phyloP scores from a whole-genome alignment of 2,113 vertebrate species.

The Cairina moschata region DNA sequence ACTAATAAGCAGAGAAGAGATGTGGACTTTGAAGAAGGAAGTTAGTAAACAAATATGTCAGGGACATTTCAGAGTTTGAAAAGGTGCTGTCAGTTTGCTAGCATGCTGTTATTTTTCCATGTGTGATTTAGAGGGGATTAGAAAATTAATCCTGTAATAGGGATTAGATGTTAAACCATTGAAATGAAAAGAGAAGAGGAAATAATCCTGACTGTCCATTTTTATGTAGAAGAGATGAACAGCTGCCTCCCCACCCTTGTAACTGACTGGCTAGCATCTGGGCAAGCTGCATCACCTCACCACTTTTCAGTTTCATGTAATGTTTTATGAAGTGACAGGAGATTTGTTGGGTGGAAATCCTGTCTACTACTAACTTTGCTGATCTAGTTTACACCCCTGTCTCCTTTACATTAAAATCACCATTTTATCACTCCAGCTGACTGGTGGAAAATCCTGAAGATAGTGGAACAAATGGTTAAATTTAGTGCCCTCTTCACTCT shows the following conservation, averaged over 20 bases:
- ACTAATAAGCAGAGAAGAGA: not conserved
- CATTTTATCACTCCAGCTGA: not conserved
- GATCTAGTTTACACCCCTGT: not conserved
- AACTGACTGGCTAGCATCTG: not conserved
- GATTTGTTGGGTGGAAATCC: not conserved
- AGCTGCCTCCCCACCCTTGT: not conserved
- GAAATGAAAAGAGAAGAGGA: not conserved
- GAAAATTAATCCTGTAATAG: constrained; percentile 4
- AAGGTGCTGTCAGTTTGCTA: not conserved
- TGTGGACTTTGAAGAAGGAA: not conserved
- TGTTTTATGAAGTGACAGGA: not conserved
- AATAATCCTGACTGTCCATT: not conserved
- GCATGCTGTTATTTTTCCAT: not conserved
- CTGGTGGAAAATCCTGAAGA: not conserved
- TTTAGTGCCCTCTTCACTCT: not conserved
- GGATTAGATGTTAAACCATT: not conserved
- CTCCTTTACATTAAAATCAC: not conserved
- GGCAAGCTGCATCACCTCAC: not conserved
- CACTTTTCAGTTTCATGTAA: not conserved
- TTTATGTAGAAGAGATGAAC: not conserved
- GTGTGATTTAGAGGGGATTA: not conserved
- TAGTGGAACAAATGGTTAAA: not conserved
- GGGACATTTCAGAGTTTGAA: not conserved
- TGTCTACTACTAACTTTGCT: not conserved
- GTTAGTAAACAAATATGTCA: not conserved